Conservation (phyloP, 2,113 vertebrate species). For the Mola mola region DNA sequence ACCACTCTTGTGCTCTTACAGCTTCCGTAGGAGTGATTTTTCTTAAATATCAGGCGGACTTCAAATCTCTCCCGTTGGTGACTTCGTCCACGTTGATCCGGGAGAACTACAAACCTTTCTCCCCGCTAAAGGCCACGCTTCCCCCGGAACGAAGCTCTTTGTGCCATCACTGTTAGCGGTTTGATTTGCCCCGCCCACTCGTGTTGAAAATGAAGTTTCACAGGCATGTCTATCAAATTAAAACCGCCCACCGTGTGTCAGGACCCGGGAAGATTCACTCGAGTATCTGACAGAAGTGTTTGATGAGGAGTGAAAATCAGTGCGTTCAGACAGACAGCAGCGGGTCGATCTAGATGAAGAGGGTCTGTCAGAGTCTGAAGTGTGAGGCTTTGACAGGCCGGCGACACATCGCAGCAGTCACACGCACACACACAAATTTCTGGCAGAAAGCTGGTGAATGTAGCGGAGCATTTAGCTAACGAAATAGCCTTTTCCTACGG, state of each 20-base stretch:
- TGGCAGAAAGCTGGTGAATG: too few relatives aligned
- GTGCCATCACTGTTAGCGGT: neutral
- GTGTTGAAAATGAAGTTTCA: conserved; percentile 23
- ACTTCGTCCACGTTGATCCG: conserved; percentile 21
- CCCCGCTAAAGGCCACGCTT: conserved; percentile 23
- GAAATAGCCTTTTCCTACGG: too few relatives aligned
- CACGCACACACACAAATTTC: too few relatives aligned
- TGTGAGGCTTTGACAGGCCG: conserved; percentile 47
- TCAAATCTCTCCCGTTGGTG: conserved; percentile 3
- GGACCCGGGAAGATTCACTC: conserved; percentile 6
- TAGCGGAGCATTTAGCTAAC: too few relatives aligned
- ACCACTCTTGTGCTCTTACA: conserved; percentile 1
- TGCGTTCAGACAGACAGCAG: conserved; percentile 9
- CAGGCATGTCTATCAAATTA: conserved; percentile 23
- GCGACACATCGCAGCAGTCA: conserved; percentile 17
- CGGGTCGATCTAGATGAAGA: conserved; percentile 40
- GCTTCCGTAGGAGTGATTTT: conserved; percentile 26
- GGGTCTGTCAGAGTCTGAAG: conserved; percentile 30
- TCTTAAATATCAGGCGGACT: conserved; percentile 42
- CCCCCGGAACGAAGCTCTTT: neutral
- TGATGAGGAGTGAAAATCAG: conserved; percentile 5
- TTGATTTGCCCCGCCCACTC: conserved; percentile 31
- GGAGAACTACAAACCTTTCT: neutral
- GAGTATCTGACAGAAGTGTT: conserved; percentile 19
- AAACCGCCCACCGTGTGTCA: conserved; percentile 46